Conservation (phyloP, 1,140 invertebrate genomes). For the Cepaea nemoralis region DNA sequence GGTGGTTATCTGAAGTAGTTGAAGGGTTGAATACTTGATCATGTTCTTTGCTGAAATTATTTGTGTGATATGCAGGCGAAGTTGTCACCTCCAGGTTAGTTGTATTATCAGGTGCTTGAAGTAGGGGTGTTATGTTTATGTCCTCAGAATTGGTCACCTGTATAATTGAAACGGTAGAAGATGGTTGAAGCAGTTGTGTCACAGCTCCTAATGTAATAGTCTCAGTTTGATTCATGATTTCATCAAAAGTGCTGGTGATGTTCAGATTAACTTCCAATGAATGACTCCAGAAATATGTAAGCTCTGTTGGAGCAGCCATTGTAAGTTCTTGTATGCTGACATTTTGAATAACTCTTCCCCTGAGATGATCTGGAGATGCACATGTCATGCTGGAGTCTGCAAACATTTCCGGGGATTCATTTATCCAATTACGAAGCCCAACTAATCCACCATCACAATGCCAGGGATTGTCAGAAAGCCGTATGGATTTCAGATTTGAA, state of each 20-base stretch:
- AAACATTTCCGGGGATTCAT: conserved; percentile 52
- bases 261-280: neutral
- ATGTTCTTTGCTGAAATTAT: too few species aligned
- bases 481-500: conserved; percentile 75
- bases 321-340: conserved; percentile 31
- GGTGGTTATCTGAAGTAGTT: too few species aligned
- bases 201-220: neutral
- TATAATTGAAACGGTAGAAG: neutral
- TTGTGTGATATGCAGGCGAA: too few species aligned
- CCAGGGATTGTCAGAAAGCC: conserved; percentile 71
- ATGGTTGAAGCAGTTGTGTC: neutral
- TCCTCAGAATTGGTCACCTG: too few species aligned
- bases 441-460: conserved; percentile 65
- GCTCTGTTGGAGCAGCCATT: neutral
- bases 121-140: too few species aligned
- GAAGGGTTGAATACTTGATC: too few species aligned
- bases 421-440: conserved; percentile 68
- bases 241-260: neutral
- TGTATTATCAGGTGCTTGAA: too few species aligned
- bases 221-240: neutral
- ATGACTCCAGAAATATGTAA: neutral
- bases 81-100: too few species aligned
- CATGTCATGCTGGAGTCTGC: conserved; percentile 61
- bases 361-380: conserved; percentile 53
- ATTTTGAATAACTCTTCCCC: conserved; percentile 56